Base-by-base conservation (phyloP, 2,888 invertebrate species). In the Kryphioiulus occultus region DNA sequence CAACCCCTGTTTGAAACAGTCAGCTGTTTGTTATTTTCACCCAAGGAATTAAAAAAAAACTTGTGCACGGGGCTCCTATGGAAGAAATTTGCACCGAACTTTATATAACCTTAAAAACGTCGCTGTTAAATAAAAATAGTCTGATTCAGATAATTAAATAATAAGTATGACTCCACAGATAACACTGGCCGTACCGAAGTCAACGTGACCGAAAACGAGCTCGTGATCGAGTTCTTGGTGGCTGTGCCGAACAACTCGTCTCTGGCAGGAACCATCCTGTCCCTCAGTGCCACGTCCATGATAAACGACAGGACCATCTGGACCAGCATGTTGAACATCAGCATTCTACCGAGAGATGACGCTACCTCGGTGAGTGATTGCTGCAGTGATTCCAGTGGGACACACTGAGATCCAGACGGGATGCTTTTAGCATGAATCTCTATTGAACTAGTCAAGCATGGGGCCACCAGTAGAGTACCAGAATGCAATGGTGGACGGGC, bases 211-310 rank as follows among this genome's bases (percentile, higher is more conserved):
- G 85, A 39, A 30, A 88, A 88, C 39, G 85, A 88, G 68, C 42
- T 88, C 85, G 26, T 84, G 30, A n/a, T 88, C 39, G 10, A 85
- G 59, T 35, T 88, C 30, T 32, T 68, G 32, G 44, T 88, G 26
- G 53, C 26, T 15, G 85, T 84, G 35, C 19, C 68, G 10, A 68
- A 85, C 53, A 22, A 88, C 32, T 19, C 12, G 35, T 15, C 26
- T 53, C 59, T 85, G 19, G 68, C 85, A n/a, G 85, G 85, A 17
- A 85, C 12, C 4, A 47, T 59, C 35, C 44, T 88, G 68, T 30
- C 53, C 7, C 22, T 88, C 59, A 68, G 59, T 22, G 39, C 47
- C 39, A 88, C 88, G 5, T 22, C 53, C 12, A 78, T 78, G 83
- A 68, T 87, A 30, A 59, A 59, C 30, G 82, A 59, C 19, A 30